Conservation (phyloP, 2,113 vertebrate genomes). For the Maccullochella peelii region DNA sequence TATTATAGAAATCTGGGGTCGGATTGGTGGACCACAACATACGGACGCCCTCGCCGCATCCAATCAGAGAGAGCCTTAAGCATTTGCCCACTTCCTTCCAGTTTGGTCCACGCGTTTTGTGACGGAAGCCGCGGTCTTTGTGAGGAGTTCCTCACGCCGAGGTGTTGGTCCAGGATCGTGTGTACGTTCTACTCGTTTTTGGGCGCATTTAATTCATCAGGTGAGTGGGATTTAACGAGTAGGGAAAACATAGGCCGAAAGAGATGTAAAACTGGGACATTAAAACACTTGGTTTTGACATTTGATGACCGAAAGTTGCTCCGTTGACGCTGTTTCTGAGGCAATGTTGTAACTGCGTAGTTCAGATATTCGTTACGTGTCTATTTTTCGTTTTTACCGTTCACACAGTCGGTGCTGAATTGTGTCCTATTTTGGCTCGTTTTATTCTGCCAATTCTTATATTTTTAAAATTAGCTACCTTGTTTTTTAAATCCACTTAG, state of each 20-base stretch:
- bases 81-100: conserved; percentile 9
- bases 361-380: no score
- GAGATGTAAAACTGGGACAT: accelerated
- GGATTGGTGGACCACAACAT: conserved; percentile 43
- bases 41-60: conserved; percentile 75
- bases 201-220: conserved; percentile 21
- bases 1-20: conserved; percentile 12
- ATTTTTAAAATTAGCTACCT: neutral
- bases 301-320: neutral
- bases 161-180: neutral
- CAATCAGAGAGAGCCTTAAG: conserved; percentile 60
- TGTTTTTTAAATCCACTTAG: neutral
- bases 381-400: neutral
- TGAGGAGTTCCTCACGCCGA: neutral
- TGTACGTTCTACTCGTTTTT: neutral
- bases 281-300: no score
- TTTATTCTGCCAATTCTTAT: no score
- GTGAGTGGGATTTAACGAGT: conserved; percentile 44
- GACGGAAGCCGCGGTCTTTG: neutral
- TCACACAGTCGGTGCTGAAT: neutral
- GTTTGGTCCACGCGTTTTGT: conserved; percentile 34
- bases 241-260: accelerated
- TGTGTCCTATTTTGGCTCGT: neutral
- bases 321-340: conserved; percentile 43
- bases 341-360: conserved; percentile 52